phyloP scores from a whole-genome alignment of 2,113 vertebrate species.

The Proterorhinus semilunaris region DNA sequence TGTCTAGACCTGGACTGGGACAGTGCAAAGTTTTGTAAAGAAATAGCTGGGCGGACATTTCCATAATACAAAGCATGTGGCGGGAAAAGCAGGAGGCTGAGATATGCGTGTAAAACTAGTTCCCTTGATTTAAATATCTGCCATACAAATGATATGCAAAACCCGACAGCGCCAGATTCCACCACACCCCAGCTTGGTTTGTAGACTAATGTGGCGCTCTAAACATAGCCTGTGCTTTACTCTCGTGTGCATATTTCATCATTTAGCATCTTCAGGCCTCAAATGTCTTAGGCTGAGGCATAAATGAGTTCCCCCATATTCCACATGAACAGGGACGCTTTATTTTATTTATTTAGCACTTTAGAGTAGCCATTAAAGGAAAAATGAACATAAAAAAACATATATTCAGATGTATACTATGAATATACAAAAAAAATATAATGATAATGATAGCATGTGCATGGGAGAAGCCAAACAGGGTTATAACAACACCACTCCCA shows the following conservation, averaged over 20 bases:
- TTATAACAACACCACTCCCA: too few species aligned
- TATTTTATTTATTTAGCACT: too few species aligned
- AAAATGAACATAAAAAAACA: too few species aligned
- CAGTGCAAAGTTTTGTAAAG: background rate
- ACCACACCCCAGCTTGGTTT: background rate
- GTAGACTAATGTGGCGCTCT: background rate
- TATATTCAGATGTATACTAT: too few species aligned
- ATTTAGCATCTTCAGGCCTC: conserved; percentile 16
- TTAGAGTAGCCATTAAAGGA: too few species aligned
- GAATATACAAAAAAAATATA: too few species aligned
- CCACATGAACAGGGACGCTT: conserved; percentile 21
- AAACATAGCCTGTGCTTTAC: conserved; percentile 3
- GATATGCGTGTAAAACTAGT: background rate
- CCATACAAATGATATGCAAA: background rate
- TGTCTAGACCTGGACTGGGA: background rate
- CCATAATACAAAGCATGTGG: background rate
- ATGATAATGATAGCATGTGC: too few species aligned
- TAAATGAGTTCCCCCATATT: conserved; percentile 28
- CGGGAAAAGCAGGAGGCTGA: background rate
- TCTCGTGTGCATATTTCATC: conserved; percentile 4
- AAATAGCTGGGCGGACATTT: background rate
- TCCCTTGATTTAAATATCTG: background rate
- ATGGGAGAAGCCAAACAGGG: too few species aligned
- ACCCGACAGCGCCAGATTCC: background rate
- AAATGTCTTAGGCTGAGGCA: conserved; percentile 15